Conservation (phyloP, 2,113 vertebrate genomes). For the Hyaena hyaena region DNA sequence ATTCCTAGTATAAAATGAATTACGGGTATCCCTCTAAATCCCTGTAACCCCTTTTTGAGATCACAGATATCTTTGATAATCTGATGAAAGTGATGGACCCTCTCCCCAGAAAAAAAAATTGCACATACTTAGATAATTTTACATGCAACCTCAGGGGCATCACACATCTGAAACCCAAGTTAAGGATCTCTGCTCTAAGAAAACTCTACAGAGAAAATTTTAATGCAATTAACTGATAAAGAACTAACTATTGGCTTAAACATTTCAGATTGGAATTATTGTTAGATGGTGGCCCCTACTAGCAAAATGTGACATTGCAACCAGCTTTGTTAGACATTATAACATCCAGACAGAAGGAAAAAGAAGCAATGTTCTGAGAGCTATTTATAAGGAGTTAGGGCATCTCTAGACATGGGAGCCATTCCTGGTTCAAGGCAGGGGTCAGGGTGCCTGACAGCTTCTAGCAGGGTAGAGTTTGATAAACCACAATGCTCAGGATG, state of each 20-base stretch:
- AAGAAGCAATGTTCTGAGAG: constrained; percentile 70
- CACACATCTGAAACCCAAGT: constrained; percentile 71
- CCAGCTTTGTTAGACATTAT: constrained; percentile 71
- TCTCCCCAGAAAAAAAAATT: constrained; percentile 38
- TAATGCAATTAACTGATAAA: constrained; percentile 50
- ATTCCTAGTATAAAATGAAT: constrained; percentile 67
- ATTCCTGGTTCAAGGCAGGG: constrained; percentile 75
- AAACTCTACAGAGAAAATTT: constrained; percentile 47
- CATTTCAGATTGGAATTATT: constrained; percentile 63
- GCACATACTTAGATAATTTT: constrained; percentile 63
- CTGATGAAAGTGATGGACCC: constrained; percentile 65
- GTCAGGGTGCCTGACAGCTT: constrained; percentile 72
- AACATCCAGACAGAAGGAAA: constrained; percentile 71
- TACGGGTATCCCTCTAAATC: constrained; percentile 79
- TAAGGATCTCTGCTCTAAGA: constrained; percentile 63
- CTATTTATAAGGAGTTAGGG: constrained; percentile 72
- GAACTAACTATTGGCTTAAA: constrained; percentile 63
- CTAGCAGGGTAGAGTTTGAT: constrained; percentile 80
- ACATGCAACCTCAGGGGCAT: constrained; percentile 73
- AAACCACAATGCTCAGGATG: constrained; percentile 80
- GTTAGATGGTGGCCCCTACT: constrained; percentile 73
- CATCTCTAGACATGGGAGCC: constrained; percentile 71
- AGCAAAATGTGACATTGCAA: constrained; percentile 71
- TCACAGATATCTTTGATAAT: constrained; percentile 74
- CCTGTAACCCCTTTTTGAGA: constrained; percentile 59